A percentile compares a stretch with the other conserved stretches of the same genome.
Evolutionary conservation across 2,797 vertebrate species (phyloP).

Genomic region (Champsocephalus esox): DNA sequence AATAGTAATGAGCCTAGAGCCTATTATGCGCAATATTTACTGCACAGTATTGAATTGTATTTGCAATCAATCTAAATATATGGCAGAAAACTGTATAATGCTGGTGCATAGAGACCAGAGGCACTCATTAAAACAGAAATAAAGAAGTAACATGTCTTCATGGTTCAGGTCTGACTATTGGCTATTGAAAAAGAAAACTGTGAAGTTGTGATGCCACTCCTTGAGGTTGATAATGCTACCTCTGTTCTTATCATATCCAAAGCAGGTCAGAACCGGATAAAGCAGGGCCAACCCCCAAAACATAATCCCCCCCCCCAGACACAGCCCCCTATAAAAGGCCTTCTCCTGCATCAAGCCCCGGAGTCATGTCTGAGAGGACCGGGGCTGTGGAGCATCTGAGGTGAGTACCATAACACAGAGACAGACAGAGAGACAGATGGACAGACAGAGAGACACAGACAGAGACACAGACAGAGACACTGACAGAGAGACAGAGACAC

Average conservation of each 20-base stretch:
- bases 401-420: constrained; percentile 68
- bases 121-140: background rate
- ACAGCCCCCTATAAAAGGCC: constrained; percentile 39
- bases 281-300: background rate
- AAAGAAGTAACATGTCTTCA: too few relatives aligned
- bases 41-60: too few relatives aligned
- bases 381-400: constrained; percentile 72
- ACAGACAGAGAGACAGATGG: too few relatives aligned
- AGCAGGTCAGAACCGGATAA: constrained; percentile 2
- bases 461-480: too few relatives aligned
- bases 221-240: background rate
- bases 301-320: background rate
- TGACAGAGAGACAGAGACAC: too few relatives aligned
- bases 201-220: too few relatives aligned
- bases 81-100: background rate
- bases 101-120: background rate
- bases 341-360: constrained; percentile 24
- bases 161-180: too few relatives aligned
- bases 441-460: too few relatives aligned
- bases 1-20: too few relatives aligned
- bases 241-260: background rate
- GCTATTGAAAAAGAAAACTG: too few relatives aligned
- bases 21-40: too few relatives aligned
- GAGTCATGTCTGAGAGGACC: constrained; percentile 86
- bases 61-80: too few relatives aligned